phyloP scores from a whole-genome alignment of 2,888 invertebrate species.

The Nemotelus nigrinus region DNA sequence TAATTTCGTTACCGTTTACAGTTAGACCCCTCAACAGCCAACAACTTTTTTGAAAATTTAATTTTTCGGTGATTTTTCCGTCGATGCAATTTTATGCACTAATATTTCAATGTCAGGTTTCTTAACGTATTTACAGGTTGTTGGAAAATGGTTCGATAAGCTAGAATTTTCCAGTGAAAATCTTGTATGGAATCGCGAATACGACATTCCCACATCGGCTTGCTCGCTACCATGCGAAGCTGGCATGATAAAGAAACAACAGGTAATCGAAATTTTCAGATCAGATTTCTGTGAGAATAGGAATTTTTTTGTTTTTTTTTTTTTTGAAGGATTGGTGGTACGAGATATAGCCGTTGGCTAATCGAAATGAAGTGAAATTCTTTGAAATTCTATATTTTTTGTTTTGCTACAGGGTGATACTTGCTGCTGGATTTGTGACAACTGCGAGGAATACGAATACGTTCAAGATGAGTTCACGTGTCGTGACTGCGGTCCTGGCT shows the following conservation, averaged over 20 bases:
- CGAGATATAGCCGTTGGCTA: background rate
- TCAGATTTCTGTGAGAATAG: background rate
- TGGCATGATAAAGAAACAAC: slow-evolving; percentile 75
- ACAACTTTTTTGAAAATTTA: too few species aligned
- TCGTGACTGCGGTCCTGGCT: slow-evolving; percentile 71
- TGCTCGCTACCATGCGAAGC: slow-evolving; percentile 75
- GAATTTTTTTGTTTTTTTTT: background rate
- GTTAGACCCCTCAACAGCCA: too few species aligned
- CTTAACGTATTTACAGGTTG: slow-evolving; percentile 62
- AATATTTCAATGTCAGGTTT: too few species aligned
- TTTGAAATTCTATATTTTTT: too few species aligned
- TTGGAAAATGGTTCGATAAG: slow-evolving; percentile 72
- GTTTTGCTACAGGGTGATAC: slow-evolving; percentile 66
- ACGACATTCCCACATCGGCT: slow-evolving; percentile 71
- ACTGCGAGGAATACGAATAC: slow-evolving; percentile 75
- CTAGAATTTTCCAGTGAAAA: slow-evolving; percentile 65
- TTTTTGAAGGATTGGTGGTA: background rate
- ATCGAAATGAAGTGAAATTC: too few species aligned
- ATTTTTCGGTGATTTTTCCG: too few species aligned
- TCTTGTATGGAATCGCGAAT: slow-evolving; percentile 68
- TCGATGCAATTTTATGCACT: too few species aligned
- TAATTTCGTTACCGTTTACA: too few species aligned
- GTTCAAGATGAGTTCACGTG: slow-evolving; percentile 74
- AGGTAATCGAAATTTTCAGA: slow-evolving; percentile 59
- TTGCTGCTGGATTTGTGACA: slow-evolving; percentile 83